Evolutionary conservation across 2,797 vertebrate genomes (phyloP).

Genomic region (Dipus sagitta): DNA sequence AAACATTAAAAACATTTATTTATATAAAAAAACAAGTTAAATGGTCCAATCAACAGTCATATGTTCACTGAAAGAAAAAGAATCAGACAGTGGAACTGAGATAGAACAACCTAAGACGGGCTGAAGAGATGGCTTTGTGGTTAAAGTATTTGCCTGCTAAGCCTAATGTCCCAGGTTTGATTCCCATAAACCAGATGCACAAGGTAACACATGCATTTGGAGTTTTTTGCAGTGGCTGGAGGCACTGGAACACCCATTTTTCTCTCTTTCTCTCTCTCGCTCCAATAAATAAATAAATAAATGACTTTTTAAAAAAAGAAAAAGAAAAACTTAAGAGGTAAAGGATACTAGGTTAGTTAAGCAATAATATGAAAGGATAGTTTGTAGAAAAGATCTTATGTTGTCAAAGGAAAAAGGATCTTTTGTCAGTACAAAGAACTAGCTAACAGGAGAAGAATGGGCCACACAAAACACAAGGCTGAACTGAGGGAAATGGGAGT

Average conservation of each 20-base stretch:
- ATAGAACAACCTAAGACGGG: neutral
- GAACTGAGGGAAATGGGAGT: neutral
- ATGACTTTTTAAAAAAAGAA: too few relatives aligned
- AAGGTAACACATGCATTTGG: neutral
- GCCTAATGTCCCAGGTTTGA: neutral
- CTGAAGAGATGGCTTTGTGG: neutral
- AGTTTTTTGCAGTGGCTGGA: neutral
- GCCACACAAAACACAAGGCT: neutral
- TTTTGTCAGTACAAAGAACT: neutral
- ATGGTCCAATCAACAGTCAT: neutral
- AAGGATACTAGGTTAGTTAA: neutral
- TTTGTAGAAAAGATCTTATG: neutral
- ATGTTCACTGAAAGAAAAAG: constrained; percentile 1
- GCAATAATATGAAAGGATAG: neutral
- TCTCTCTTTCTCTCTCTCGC: too few relatives aligned
- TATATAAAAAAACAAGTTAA: constrained; percentile 16
- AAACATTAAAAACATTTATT: too few relatives aligned
- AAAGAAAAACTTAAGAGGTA: neutral
- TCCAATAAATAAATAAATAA: too few relatives aligned
- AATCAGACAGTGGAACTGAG: neutral
- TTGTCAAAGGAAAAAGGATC: neutral
- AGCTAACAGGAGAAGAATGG: neutral
- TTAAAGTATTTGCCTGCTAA: too few relatives aligned
- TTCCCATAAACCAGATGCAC: neutral
- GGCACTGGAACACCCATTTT: too few relatives aligned